Evolutionary conservation across 1,140 invertebrate genomes (phyloP).

Genomic region (Drosophila carrolli): DNA sequence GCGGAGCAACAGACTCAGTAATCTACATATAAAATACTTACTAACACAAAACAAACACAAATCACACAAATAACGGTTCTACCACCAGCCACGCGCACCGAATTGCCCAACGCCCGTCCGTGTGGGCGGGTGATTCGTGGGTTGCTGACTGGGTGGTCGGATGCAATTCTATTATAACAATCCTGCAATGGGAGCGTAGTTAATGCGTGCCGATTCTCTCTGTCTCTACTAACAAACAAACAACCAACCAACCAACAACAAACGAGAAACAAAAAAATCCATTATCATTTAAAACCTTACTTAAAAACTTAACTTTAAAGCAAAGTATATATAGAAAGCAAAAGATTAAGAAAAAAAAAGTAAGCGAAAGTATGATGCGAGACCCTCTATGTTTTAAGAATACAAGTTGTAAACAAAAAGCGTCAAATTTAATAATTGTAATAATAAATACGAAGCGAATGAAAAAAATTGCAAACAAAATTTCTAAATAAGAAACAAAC

Average conservation of each 20-base stretch:
- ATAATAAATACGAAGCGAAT: constrained; percentile 54
- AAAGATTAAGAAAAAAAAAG: constrained; percentile 35
- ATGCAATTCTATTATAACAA: constrained; percentile 64
- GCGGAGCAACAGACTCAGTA: constrained; percentile 51
- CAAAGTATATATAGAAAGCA: constrained; percentile 63
- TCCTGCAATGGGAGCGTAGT: constrained; percentile 71
- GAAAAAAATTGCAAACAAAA: constrained; percentile 38
- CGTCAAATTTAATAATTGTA: constrained; percentile 70
- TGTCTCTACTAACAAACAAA: constrained; percentile 70
- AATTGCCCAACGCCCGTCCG: constrained; percentile 5
- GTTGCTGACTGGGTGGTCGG: constrained; percentile 14
- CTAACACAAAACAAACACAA: constrained; percentile 69
- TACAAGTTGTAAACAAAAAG: constrained; percentile 74
- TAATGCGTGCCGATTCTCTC: constrained; percentile 71
- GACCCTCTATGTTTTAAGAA: constrained; percentile 68
- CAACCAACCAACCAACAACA: constrained; percentile 55
- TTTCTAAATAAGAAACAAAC: constrained; percentile 57
- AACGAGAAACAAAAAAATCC: constrained; percentile 59
- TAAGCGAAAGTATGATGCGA: constrained; percentile 66
- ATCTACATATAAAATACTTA: constrained; percentile 71
- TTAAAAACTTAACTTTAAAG: constrained; percentile 79
- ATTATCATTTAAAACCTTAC: constrained; percentile 79
- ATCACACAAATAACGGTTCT: constrained; percentile 40
- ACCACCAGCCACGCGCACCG: constrained; percentile 10
- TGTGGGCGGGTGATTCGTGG: constrained; percentile 7